Percentiles rank a stretch among this genome's conserved stretches.
phyloP scores from a whole-genome alignment of 2,888 invertebrate species.

The Poecilobothrus nobilitatus region DNA sequence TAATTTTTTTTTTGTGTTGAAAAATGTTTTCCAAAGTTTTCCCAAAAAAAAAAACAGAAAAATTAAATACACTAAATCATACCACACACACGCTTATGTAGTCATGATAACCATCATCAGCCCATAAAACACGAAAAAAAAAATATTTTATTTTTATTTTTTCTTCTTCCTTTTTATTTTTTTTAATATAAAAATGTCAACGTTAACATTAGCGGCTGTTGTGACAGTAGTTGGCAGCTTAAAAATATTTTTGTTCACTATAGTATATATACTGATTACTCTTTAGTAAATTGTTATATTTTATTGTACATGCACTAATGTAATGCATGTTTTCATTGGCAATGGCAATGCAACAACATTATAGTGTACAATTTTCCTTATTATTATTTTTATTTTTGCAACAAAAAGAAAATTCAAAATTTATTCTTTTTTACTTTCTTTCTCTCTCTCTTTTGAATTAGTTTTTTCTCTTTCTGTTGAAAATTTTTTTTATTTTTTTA shows the following conservation, averaged over 20 bases:
- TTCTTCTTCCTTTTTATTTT: not conserved
- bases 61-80: not conserved
- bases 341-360: not conserved
- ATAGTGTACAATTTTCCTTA: not conserved
- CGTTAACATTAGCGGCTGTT: constrained; percentile 6
- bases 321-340: no score
- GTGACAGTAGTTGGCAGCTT: constrained; percentile 6
- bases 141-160: not conserved
- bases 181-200: constrained; percentile 6
- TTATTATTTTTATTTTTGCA: not conserved
- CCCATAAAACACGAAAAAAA: not conserved
- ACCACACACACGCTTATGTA: not conserved
- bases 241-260: not conserved
- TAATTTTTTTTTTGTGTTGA: not conserved
- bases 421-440: not conserved
- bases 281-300: no score
- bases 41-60: not conserved
- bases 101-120: not conserved
- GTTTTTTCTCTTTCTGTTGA: not conserved
- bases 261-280: not conserved
- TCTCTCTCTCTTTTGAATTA: not conserved
- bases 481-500: not conserved
- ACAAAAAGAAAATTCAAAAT: no score
- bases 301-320: no score
- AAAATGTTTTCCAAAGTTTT: not conserved